Evolutionary conservation across 2,797 vertebrate species (phyloP).

Genomic region (Macroramphosus scolopax): DNA sequence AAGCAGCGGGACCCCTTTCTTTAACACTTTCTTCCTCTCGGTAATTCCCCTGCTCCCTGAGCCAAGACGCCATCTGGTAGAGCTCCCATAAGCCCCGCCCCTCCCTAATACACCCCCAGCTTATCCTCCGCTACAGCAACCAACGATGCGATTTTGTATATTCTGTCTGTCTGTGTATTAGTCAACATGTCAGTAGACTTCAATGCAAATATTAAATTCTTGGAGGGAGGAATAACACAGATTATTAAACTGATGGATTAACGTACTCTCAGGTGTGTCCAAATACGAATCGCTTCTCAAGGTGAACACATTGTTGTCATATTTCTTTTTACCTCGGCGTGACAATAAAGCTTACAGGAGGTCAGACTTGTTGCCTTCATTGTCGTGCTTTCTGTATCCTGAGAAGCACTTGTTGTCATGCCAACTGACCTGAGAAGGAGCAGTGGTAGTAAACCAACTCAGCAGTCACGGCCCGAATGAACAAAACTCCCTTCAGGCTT

Average conservation of each 20-base stretch:
- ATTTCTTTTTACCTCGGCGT: too few relatives aligned
- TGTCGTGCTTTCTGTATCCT: too few relatives aligned
- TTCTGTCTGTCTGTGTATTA: too few relatives aligned
- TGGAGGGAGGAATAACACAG: too few relatives aligned
- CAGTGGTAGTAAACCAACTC: constrained; percentile 24
- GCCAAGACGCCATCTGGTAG: constrained; percentile 55
- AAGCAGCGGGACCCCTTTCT: constrained; percentile 27
- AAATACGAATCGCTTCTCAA: too few relatives aligned
- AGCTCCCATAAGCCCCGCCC: constrained; percentile 37
- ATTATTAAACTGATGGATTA: too few relatives aligned
- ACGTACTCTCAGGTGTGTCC: too few relatives aligned
- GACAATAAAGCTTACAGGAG: too few relatives aligned
- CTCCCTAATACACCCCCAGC: constrained; percentile 29
- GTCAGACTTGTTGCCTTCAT: too few relatives aligned
- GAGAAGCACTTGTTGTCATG: constrained; percentile 48
- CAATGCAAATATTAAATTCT: too few relatives aligned
- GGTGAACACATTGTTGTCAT: too few relatives aligned
- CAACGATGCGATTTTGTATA: constrained; percentile 22
- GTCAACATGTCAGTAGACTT: too few relatives aligned
- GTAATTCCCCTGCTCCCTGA: constrained; percentile 34
- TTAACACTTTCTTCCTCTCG: constrained; percentile 23
- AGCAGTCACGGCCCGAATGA: constrained; percentile 32
- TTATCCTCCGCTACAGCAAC: constrained; percentile 27
- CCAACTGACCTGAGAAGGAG: constrained; percentile 49
- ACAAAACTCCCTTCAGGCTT: constrained; percentile 10